Base-by-base conservation (phyloP, 1,140 invertebrate species). In the Drosophila kanapiae region DNA sequence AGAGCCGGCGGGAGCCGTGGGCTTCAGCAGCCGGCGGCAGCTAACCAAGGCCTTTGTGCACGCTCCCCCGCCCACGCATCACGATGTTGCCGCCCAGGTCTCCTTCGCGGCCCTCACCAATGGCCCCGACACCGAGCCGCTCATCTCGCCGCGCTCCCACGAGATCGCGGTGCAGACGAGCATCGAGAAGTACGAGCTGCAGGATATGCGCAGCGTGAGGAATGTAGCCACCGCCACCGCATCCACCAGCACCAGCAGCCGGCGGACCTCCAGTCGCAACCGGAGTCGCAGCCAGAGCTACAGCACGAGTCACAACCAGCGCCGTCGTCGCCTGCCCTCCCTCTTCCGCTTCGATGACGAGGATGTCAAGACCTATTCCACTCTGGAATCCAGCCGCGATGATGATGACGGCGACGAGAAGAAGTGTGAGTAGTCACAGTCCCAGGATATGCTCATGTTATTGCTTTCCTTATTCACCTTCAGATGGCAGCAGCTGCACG, bases 81-180 rank as follows among this genome's bases (percentile, higher is more conserved):
- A 64, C 35, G 83, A 87, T 78, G 84, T 58, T 11, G 35, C 63
- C 42, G 84, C 80, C 33, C 83, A 87, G 77, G 80, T 88, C 0
- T 69, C 74, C 40, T 49, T 81, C 10, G 62, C 47, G 6, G 38
- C 63, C 1, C 49, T 90, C 53, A 82, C 67, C 42, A 84, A 90
- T 48, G 85, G 85, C 48, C 65, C 74, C 9, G 85, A 88, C 13
- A 61, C 13, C n/a, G 80, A 82, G 37, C 45, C 53, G 6, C 67
- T 76, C 13, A 57, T 83, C 37, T 77, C 75, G 0, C 79, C 86
- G 0, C 74, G 74, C 14, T 86, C 77, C 13, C 91, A 91, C 14
- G 91, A 92, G 77, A 92, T 92, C 16, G 91, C 91, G 23, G 88
- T 92, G 4, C 91, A 92, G 75, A 92, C 91, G 0, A 92, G 91